A percentile compares a stretch with the other conserved stretches of the same genome.
Evolutionary conservation across 2,797 vertebrate species (phyloP).

Genomic region (Poecilia picta): DNA sequence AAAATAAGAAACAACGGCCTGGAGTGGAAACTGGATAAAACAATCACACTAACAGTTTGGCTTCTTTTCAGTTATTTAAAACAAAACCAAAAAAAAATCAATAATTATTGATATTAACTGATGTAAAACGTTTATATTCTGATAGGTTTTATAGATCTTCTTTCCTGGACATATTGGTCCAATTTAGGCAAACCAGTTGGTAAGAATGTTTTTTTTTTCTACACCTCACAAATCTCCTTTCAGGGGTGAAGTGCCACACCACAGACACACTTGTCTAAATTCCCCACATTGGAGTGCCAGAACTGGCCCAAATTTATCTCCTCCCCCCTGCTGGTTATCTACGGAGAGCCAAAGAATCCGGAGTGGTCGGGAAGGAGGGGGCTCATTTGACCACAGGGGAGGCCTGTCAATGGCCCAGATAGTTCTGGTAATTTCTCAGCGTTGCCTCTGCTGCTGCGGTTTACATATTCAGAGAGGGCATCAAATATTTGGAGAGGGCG

Average conservation of each 20-base stretch:
- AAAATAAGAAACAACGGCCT: too few species aligned
- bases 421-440: conserved; percentile 83
- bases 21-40: too few species aligned
- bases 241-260: conserved; percentile 29
- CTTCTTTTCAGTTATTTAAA: too few species aligned
- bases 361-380: background rate
- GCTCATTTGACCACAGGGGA: conserved; percentile 81
- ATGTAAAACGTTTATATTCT: too few species aligned
- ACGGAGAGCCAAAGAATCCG: conserved; percentile 49
- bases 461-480: conserved; percentile 80
- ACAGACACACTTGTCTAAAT: conserved; percentile 51
- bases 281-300: conserved; percentile 41
- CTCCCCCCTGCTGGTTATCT: conserved; percentile 69
- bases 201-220: background rate
- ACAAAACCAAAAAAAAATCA: too few species aligned
- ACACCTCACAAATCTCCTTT: conserved; percentile 20
- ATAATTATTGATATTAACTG: too few species aligned
- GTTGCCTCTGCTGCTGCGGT: conserved; percentile 59
- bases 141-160: background rate
- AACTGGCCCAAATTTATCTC: conserved; percentile 49
- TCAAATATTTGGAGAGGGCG: conserved; percentile 55
- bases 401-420: conserved; percentile 83
- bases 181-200: background rate
- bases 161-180: background rate
- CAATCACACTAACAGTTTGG: too few species aligned